phyloP scores from a whole-genome alignment of 2,113 vertebrate species.

The Passer domesticus region DNA sequence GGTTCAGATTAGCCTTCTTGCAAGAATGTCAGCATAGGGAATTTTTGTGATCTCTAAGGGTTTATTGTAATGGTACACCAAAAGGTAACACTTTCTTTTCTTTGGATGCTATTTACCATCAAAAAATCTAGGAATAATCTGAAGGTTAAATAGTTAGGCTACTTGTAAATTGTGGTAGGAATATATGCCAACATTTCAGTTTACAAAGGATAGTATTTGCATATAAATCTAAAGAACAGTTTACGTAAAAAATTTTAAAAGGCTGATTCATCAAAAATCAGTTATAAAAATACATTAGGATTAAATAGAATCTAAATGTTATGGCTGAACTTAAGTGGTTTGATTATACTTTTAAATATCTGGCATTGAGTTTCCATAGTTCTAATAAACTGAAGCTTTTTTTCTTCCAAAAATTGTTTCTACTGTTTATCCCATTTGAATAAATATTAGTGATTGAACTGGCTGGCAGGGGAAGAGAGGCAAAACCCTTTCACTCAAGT shows the following conservation, averaged over 20 bases:
- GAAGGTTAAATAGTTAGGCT: conserved; percentile 16
- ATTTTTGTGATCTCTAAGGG: not conserved
- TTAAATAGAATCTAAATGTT: conserved; percentile 53
- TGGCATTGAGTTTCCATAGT: not conserved
- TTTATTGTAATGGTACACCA: not conserved
- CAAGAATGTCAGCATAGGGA: not conserved
- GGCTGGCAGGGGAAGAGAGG: not conserved
- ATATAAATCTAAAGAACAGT: conserved; percentile 19
- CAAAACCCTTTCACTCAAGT: not conserved
- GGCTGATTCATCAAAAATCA: conserved; percentile 11
- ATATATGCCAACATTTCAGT: not conserved
- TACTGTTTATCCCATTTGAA: conserved; percentile 1
- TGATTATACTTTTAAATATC: conserved; percentile 35
- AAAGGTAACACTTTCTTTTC: not conserved
- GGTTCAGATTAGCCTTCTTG: not conserved
- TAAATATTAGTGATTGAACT: conserved; percentile 33
- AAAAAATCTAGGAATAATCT: conserved; percentile 3
- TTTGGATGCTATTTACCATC: conserved; percentile 1
- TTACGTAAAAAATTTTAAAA: not conserved
- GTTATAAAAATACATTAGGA: conserved; percentile 25
- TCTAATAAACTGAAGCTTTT: not conserved
- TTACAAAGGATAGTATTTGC: conserved; percentile 8
- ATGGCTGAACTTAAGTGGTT: conserved; percentile 32
- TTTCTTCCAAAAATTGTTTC: conserved; percentile 7
- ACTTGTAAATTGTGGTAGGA: conserved; percentile 8